phyloP scores from a whole-genome alignment of 2,888 invertebrate species.

The Melikaiella ostensackeni region DNA sequence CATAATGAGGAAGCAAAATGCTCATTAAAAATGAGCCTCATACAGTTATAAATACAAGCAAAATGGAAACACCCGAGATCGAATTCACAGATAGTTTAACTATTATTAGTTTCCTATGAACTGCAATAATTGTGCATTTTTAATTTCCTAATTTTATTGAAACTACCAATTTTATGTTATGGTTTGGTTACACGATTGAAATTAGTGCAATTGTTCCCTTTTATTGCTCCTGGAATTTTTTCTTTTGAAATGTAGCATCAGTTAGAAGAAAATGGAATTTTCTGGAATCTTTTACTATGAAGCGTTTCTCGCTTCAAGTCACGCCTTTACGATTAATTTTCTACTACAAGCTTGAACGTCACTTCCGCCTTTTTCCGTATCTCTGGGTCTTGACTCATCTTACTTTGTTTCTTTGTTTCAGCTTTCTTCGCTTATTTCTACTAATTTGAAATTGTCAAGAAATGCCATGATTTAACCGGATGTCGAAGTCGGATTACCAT shows the following conservation, averaged over 20 bases:
- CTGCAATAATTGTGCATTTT: too few relatives aligned
- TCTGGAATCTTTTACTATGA: neutral
- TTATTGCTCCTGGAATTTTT: too few relatives aligned
- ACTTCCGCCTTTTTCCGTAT: constrained; percentile 30
- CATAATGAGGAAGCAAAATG: too few relatives aligned
- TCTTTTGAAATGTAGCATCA: neutral
- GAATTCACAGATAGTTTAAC: too few relatives aligned
- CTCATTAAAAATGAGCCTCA: too few relatives aligned
- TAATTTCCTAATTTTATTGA: too few relatives aligned
- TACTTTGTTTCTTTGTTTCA: constrained; percentile 57
- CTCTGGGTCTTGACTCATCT: neutral
- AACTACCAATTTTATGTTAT: too few relatives aligned
- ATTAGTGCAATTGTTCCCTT: too few relatives aligned
- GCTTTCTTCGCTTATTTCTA: constrained; percentile 66
- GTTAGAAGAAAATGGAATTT: neutral
- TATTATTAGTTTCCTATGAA: too few relatives aligned
- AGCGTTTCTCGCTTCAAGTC: neutral
- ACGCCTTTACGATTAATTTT: constrained; percentile 26
- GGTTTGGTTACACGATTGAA: too few relatives aligned
- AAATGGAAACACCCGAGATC: too few relatives aligned
- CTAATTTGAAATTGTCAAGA: constrained; percentile 48
- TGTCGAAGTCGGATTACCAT: constrained; percentile 17
- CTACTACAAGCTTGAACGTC: constrained; percentile 9
- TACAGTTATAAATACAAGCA: too few relatives aligned
- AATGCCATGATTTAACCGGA: constrained; percentile 38